Evolutionary conservation across 2,113 vertebrate species (phyloP).

Genomic region (Morone chrysops): DNA sequence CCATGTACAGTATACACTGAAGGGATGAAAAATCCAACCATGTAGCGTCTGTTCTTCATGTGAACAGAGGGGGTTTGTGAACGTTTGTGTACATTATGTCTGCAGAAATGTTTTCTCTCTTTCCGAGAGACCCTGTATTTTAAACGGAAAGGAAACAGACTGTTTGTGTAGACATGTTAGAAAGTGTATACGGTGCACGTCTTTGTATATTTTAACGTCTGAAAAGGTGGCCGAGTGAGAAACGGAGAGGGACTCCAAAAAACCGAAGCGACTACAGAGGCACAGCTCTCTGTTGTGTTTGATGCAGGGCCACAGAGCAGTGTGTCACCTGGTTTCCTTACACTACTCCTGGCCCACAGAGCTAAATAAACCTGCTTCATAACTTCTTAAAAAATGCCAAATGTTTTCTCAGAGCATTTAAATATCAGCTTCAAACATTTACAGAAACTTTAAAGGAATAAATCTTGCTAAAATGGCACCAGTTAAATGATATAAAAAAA

Average conservation of each 20-base stretch:
- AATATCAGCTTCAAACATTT: background rate
- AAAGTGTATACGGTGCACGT: constrained; percentile 34
- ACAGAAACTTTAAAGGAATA: background rate
- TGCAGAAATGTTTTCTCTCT: constrained; percentile 66
- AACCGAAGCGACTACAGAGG: constrained; percentile 12
- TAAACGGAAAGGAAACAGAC: constrained; percentile 58
- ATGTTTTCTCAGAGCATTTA: constrained; percentile 1
- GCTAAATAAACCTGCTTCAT: constrained; percentile 26
- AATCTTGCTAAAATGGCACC: background rate
- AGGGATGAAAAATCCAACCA: constrained; percentile 37
- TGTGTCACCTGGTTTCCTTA: constrained; percentile 52
- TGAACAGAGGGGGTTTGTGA: constrained; percentile 69
- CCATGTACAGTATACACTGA: constrained; percentile 30
- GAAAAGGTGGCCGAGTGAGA: constrained; percentile 48
- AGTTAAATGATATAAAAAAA: background rate
- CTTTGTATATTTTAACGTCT: constrained; percentile 78
- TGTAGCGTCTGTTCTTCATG: constrained; percentile 17
- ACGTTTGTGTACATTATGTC: constrained; percentile 72
- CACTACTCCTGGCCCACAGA: constrained; percentile 8
- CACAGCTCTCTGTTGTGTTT: constrained; percentile 36
- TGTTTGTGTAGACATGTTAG: constrained; percentile 63
- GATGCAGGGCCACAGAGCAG: constrained; percentile 40
- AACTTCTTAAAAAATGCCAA: background rate
- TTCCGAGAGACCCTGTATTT: constrained; percentile 43
- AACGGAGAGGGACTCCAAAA: background rate